These are phyloP conservation scores for Amphiura filiformis DNA, from an alignment of 35 echinoderm and acorn worm genomes.

Conservation along the genomic window DNA sequence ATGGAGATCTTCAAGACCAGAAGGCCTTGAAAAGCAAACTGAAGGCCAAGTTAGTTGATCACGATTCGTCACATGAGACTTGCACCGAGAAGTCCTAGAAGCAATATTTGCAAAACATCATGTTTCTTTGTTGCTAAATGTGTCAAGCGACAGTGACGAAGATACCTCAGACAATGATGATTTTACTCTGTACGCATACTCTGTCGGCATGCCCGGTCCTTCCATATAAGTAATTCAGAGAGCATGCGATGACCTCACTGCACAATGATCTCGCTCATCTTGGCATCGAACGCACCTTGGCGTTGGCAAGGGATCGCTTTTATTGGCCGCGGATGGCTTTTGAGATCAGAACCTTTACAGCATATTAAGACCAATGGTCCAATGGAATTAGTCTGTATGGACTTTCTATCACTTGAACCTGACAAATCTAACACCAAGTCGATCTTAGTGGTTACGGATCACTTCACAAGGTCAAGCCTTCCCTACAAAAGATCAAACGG, in stretches of 20 bases:
- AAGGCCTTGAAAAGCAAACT: background rate
- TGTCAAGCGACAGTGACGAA: background rate
- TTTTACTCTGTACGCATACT: background rate
- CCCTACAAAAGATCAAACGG: constrained; percentile 40
- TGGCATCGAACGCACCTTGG: constrained; percentile 30
- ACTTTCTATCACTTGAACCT: constrained; percentile 50
- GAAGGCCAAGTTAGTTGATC: background rate
- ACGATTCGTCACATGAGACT: background rate
- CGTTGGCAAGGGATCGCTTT: constrained; percentile 8
- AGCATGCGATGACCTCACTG: background rate
- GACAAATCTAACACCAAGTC: constrained; percentile 19
- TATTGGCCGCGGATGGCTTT: constrained; percentile 59
- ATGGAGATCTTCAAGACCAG: background rate
- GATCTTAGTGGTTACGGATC: constrained; percentile 48
- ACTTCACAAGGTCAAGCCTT: constrained; percentile 48
- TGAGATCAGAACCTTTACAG: constrained; percentile 31
- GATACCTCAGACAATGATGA: background rate
- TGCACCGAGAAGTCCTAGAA: background rate
- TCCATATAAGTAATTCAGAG: background rate
- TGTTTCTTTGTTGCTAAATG: background rate
- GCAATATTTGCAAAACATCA: background rate
- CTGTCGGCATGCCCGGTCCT: background rate
- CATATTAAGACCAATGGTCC: constrained; percentile 38
- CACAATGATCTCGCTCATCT: constrained; percentile 39
- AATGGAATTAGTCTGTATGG: constrained; percentile 53